Percentiles rank a stretch among this genome's conserved stretches.
phyloP scores from a whole-genome alignment of 2,797 vertebrate species.

The Vireo griseus region DNA sequence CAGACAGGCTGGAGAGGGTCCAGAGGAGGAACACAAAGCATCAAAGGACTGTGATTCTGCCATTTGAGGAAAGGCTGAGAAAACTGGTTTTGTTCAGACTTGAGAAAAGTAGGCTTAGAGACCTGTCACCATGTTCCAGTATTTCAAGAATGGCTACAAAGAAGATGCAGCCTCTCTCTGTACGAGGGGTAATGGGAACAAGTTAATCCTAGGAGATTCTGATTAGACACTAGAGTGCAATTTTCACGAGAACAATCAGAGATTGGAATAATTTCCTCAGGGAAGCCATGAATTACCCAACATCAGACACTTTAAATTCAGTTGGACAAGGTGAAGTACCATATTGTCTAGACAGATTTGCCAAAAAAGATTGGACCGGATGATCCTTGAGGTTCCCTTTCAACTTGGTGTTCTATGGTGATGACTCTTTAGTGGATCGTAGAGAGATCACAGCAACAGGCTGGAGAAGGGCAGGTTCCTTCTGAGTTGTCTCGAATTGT shows the following conservation, averaged over 20 bases:
- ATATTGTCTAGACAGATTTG: not conserved
- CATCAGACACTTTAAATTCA: not conserved
- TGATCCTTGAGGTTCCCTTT: not conserved
- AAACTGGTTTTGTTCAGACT: too few relatives aligned
- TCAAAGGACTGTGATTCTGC: not conserved
- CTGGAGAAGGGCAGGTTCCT: too few relatives aligned
- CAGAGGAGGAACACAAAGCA: not conserved
- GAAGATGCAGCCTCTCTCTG: not conserved
- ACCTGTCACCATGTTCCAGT: not conserved
- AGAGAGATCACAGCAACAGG: too few relatives aligned
- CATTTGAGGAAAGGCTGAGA: not conserved
- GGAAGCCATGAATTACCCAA: not conserved
- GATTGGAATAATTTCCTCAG: not conserved
- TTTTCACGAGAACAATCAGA: not conserved
- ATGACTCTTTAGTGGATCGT: too few relatives aligned
- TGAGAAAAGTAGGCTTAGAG: not conserved
- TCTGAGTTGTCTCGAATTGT: too few relatives aligned
- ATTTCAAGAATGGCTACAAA: not conserved
- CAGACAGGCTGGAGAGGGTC: not conserved
- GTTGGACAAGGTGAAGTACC: not conserved
- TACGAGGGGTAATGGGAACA: fast-evolving
- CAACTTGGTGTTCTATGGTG: not conserved
- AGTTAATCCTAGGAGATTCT: not conserved
- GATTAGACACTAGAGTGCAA: not conserved
- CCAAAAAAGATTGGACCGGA: not conserved